phyloP scores from a whole-genome alignment of 2,888 invertebrate species.

The Thecophora atra region DNA sequence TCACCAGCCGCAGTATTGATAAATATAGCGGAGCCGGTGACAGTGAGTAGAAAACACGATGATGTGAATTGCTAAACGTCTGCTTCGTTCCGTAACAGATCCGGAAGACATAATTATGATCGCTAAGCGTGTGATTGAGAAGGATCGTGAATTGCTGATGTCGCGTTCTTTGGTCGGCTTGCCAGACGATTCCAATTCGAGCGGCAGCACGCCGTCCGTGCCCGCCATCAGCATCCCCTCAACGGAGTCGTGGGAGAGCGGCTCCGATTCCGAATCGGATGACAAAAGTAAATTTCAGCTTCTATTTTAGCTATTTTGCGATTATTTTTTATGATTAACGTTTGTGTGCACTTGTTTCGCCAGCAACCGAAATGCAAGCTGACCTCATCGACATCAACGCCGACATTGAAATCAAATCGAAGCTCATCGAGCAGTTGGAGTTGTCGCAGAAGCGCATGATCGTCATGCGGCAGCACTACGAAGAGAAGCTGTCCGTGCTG shows the following conservation, averaged over 20 bases:
- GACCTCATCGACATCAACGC: conserved; percentile 89
- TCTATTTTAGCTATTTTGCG: neutral
- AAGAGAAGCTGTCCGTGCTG: conserved; percentile 86
- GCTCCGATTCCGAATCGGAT: conserved; percentile 72
- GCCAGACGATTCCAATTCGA: conserved; percentile 70
- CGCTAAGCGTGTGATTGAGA: conserved; percentile 83
- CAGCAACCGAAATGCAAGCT: conserved; percentile 73
- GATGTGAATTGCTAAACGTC: neutral
- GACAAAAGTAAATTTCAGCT: conserved; percentile 65
- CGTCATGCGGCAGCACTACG: conserved; percentile 88
- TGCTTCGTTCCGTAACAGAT: conserved; percentile 52
- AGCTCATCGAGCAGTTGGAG: conserved; percentile 93
- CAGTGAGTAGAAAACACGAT: conserved; percentile 42
- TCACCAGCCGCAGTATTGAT: conserved; percentile 34
- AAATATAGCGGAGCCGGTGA: conserved; percentile 45
- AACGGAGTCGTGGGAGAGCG: conserved; percentile 69
- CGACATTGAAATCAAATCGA: conserved; percentile 94
- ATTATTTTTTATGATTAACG: neutral
- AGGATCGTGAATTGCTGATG: conserved; percentile 69
- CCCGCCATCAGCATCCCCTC: conserved; percentile 54
- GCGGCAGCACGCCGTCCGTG: too few relatives aligned
- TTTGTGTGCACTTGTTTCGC: too few relatives aligned
- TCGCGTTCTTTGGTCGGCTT: conserved; percentile 63
- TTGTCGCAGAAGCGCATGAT: conserved; percentile 86
- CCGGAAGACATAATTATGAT: conserved; percentile 72